Evolutionary conservation across 2,797 vertebrate species (phyloP), one percentile per base, ranked within the genome.

Genomic region (Fratercula arctica): DNA sequence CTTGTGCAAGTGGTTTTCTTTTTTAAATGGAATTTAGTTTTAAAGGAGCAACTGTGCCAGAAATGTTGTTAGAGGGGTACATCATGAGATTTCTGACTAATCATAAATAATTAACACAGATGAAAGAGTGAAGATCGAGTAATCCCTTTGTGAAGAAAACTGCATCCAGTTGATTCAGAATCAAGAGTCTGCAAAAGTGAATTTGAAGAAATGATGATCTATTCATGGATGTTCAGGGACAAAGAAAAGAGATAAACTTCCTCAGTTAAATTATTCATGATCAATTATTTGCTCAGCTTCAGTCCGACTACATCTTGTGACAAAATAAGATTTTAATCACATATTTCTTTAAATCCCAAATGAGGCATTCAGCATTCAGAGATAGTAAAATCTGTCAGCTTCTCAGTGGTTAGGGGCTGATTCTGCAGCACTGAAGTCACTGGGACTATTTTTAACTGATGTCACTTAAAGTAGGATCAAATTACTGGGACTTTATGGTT

Each of bases 261-360:
- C 61, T 93, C 46, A 84, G 85, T 96, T 96, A 95, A 95, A 96
- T 97, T 95, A 97, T 97, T 96, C 92, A 96, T 96, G 90, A 90
- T 91, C 83, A 90, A 85, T 95, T 97, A 96, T 95, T 96, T 97
- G 37, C 83, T 94, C 86, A 66, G 76, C 83, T 95, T 95, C 88
- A 91, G 83, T 78, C 66, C 68, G 61, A 95, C 90, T 95, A 88
- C 90, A 78, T 93, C 77, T 88, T 94, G 84, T 94, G 92, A 96
- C 86, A 90, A 94, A 96, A 96, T 95, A 95, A 96, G 92, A 97
- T 95, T 96, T 97, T 96, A 97, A 97, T 96, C 84, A 96, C 70
- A 95, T 89, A 94, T 94, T 96, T 96, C 90, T 95, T 94, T 94
- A 93, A 92, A 92, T 87, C 84, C 51, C 70, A 96, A 90, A 96